Evolutionary conservation across 1,140 invertebrate species (phyloP).

Genomic region (Marisa cornuarietis): DNA sequence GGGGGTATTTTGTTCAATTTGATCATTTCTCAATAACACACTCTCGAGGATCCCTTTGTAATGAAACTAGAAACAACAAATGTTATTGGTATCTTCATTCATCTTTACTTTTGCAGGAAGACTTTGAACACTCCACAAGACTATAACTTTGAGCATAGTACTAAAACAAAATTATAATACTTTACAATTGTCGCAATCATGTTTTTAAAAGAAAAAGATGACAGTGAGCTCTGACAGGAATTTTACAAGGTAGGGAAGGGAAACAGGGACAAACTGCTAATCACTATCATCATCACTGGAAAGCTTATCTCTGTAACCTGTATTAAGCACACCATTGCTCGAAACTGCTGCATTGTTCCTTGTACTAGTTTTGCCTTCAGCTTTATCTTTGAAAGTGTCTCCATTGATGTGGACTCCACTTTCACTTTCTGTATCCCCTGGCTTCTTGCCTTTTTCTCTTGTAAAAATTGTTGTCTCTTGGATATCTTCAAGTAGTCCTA

Average conservation of each 20-base stretch:
- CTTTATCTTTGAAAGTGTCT: not conserved
- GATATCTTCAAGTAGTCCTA: constrained; percentile 38
- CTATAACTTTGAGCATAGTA: too few relatives aligned
- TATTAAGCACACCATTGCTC: constrained; percentile 3
- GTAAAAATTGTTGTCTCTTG: constrained; percentile 33
- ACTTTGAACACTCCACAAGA: too few relatives aligned
- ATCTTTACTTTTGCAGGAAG: too few relatives aligned
- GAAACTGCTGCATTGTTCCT: not conserved
- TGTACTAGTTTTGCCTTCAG: not conserved
- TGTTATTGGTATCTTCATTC: too few relatives aligned
- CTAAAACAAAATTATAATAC: too few relatives aligned
- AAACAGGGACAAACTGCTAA: not conserved
- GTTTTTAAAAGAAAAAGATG: too few relatives aligned
- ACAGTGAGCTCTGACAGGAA: not conserved
- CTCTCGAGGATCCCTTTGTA: too few relatives aligned
- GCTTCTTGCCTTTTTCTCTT: constrained; percentile 1
- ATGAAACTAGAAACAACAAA: too few relatives aligned
- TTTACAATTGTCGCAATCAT: too few relatives aligned
- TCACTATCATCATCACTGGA: constrained; percentile 4
- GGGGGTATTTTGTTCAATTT: too few relatives aligned
- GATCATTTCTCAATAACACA: too few relatives aligned
- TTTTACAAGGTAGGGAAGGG: not conserved
- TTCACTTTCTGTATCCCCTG: not conserved
- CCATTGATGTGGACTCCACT: not conserved
- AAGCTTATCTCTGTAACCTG: not conserved